Conservation (phyloP, 2,888 invertebrate genomes). For the Megastigmus dorsalis region DNA sequence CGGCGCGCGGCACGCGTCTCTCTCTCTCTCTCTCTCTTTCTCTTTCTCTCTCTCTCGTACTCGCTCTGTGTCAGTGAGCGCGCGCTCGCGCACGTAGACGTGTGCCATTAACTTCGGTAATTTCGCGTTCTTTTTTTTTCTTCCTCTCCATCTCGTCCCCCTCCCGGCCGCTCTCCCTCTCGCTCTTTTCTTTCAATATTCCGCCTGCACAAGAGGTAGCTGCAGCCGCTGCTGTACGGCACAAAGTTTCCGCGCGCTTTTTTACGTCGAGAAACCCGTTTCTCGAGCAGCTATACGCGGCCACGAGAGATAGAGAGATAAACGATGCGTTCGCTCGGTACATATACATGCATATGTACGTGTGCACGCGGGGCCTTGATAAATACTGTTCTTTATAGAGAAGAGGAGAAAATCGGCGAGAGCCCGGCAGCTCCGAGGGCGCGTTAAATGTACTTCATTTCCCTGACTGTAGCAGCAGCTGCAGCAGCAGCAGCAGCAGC, state of each 20-base stretch:
- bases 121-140: conserved; percentile 19
- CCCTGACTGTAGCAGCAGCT: no score
- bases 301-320: neutral
- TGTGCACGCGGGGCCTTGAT: neutral
- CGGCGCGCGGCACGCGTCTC: neutral
- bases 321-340: no score
- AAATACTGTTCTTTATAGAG: neutral
- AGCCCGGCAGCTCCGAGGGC: no score
- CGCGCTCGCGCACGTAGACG: neutral
- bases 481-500: no score
- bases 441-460: conserved; percentile 10
- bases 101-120: conserved; percentile 34
- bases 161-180: neutral
- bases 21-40: neutral
- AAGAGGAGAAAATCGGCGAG: neutral
- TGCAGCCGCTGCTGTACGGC: neutral
- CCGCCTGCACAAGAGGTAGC: no score
- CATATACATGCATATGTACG: no score
- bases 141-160: no score
- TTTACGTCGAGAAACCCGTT: neutral
- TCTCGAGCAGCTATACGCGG: neutral
- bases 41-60: conserved; percentile 31
- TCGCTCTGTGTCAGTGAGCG: neutral
- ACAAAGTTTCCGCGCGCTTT: neutral
- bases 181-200: no score